These are phyloP conservation scores for Aricia agestis DNA, from an alignment of 1,140 invertebrate species.

Conservation along the genomic window DNA sequence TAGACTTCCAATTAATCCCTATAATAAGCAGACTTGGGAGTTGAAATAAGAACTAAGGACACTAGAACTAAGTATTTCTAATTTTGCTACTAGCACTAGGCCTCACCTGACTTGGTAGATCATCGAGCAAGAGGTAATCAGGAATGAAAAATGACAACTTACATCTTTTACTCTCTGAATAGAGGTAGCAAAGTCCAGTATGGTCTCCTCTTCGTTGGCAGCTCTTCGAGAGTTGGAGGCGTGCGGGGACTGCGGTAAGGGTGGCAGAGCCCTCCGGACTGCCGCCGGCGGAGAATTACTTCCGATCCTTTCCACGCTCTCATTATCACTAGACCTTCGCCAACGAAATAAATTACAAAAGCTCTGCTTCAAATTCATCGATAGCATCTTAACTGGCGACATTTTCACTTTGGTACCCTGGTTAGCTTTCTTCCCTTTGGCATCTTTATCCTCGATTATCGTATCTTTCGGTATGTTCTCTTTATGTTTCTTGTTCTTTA, in stretches of 20 bases:
- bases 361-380: conserved; percentile 88
- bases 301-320: conserved; percentile 42
- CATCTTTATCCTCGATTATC: conserved; percentile 50
- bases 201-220: conserved; percentile 71
- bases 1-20: background rate
- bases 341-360: conserved; percentile 89
- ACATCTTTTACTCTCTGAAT: conserved; percentile 97
- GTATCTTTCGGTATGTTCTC: conserved; percentile 70
- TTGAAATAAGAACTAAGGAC: background rate
- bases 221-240: conserved; percentile 37
- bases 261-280: conserved; percentile 86
- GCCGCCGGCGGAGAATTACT: conserved; percentile 52
- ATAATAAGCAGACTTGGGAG: background rate
- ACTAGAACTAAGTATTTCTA: too few species aligned
- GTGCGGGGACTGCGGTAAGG: conserved; percentile 78
- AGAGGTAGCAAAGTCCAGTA: conserved; percentile 91
- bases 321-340: conserved; percentile 55
- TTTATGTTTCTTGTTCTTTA: conserved; percentile 82
- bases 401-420: conserved; percentile 79
- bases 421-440: conserved; percentile 49
- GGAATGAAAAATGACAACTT: conserved; percentile 62
- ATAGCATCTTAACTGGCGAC: conserved; percentile 78
- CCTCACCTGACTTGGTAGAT: background rate
- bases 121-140: background rate
- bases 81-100: background rate